These are phyloP conservation scores for Amblyornis subalaris DNA, from an alignment of 2,113 vertebrate genomes.

Conservation along the genomic window DNA sequence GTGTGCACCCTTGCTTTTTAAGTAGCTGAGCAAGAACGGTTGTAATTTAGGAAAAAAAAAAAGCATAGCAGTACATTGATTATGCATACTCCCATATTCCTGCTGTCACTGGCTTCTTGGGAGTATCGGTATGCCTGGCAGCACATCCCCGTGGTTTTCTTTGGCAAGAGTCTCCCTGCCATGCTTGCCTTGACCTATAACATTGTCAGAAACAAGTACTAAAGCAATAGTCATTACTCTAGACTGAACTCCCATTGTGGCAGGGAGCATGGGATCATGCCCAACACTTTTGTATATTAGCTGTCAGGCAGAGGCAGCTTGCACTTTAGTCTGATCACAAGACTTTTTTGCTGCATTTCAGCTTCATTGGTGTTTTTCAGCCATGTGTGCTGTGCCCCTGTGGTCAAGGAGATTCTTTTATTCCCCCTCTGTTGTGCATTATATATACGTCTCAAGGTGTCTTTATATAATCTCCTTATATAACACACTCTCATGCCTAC, in stretches of 20 bases:
- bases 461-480: neutral
- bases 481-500: neutral
- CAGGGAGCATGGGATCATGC: neutral
- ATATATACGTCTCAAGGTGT: neutral
- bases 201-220: neutral
- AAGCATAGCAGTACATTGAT: neutral
- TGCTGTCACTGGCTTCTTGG: neutral
- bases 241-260: neutral
- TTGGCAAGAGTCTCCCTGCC: neutral
- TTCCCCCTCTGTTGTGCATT: neutral
- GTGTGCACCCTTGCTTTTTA: neutral
- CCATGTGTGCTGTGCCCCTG: neutral
- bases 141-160: constrained; percentile 23
- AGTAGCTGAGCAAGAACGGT: neutral
- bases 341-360: neutral
- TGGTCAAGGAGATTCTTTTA: neutral
- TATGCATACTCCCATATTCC: neutral
- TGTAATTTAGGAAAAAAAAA: neutral
- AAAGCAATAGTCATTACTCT: constrained; percentile 1
- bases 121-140: neutral
- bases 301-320: neutral
- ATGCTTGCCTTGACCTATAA: neutral
- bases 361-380: neutral
- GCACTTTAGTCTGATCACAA: neutral
- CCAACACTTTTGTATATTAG: neutral